Evolutionary conservation across 2,888 invertebrate species (phyloP), one percentile per base, ranked within the genome.

Genomic region (Agonum fuliginosum): DNA sequence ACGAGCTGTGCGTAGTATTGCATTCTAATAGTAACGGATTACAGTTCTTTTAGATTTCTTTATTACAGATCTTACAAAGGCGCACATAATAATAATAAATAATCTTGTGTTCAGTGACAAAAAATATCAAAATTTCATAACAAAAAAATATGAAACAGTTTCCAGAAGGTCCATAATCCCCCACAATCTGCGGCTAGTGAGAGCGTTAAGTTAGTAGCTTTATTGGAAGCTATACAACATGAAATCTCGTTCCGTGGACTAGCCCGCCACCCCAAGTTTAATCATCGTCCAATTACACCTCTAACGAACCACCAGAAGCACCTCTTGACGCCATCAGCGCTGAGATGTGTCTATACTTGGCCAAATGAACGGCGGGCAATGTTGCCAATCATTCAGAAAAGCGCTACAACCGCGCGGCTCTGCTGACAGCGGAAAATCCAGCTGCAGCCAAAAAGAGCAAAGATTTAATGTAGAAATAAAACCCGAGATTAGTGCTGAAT

Each of bases 211-310:
- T 62, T 34, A 30, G 30, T 10, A 20, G 8, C 51, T 62, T 30
- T 62, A 62, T 62, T 62, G 62, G 19, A 62, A 62, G n/a, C n/a
- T n/a, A n/a, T n/a, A n/a, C n/a, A n/a, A n/a, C n/a, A n/a, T n/a
- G n/a, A n/a, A n/a, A n/a, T n/a, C n/a, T n/a, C n/a, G n/a, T n/a
- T n/a, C n/a, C n/a, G n/a, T n/a, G n/a, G n/a, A n/a, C n/a, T n/a
- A n/a, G 43, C n/a, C 12, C 5, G n/a, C 37, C 67, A 12, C 75
- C 75, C 67, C 67, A 67, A 81, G 83, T 84, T 84, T 83, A 84
- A 84, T 84, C 83, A 83, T 83, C 82, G 82, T 80, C 81, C 83
- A 83, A 84, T 84, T 84, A 83, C 81, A 80, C 80, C 80, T 78
- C 80, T 80, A 79, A 80, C 82, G 80, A 74, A 74, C 74, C 74